phyloP scores from a whole-genome alignment of 2,797 vertebrate genomes.

The Melanotaenia trifasciata region DNA sequence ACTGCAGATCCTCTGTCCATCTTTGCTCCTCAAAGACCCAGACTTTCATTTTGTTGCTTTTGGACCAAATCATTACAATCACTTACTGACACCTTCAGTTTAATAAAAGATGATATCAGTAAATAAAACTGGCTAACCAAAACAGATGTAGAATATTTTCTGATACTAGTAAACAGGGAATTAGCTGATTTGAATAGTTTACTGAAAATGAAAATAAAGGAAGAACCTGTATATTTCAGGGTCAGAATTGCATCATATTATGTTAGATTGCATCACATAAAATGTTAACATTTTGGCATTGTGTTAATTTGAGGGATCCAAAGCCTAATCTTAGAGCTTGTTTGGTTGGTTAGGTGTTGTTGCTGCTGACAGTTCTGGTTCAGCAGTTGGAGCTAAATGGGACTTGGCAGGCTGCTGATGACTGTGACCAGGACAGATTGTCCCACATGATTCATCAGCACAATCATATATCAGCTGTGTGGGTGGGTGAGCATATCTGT shows the following conservation, averaged over 20 bases:
- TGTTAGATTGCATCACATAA: slow-evolving; percentile 6
- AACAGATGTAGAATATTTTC: too few species aligned
- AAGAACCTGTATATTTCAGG: neutral
- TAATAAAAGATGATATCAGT: too few species aligned
- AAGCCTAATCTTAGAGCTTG: neutral
- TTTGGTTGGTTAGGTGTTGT: slow-evolving; percentile 18
- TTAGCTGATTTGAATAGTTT: too few species aligned
- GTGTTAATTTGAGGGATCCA: neutral
- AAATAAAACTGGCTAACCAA: too few species aligned
- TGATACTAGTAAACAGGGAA: too few species aligned
- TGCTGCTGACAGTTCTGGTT: slow-evolving; percentile 50
- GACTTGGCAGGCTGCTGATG: slow-evolving; percentile 53
- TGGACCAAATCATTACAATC: too few species aligned
- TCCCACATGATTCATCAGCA: slow-evolving; percentile 65
- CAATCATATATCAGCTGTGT: slow-evolving; percentile 36
- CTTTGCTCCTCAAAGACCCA: too few species aligned
- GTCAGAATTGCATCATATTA: neutral
- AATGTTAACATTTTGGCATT: neutral
- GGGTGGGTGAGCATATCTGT: slow-evolving; percentile 33
- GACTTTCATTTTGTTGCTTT: too few species aligned
- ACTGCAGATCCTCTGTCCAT: too few species aligned
- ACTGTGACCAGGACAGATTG: slow-evolving; percentile 71
- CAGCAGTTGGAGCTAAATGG: slow-evolving; percentile 51
- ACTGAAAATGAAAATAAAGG: neutral
- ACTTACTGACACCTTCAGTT: too few species aligned